phyloP scores from a whole-genome alignment of 2,888 invertebrate species.

The Pogonocherus hispidulus region DNA sequence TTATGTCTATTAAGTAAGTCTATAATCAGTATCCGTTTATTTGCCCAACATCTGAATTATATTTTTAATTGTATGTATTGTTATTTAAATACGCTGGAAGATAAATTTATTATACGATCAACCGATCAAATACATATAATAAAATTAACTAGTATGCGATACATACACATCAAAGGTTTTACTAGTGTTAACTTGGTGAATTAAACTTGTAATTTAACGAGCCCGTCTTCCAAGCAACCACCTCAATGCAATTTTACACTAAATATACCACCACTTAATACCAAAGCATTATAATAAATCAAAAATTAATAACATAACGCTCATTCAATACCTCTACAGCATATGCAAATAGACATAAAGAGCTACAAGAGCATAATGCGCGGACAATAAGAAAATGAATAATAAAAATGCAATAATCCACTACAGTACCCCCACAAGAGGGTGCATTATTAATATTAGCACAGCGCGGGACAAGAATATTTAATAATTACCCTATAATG shows the following conservation, averaged over 20 bases:
- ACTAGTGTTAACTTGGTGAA: no score
- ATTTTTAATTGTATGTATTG: no score
- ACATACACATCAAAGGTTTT: no score
- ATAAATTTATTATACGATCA: no score
- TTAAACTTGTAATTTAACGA: no score
- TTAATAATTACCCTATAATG: constrained; percentile 67
- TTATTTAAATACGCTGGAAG: no score
- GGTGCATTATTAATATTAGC: constrained; percentile 61
- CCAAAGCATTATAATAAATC: constrained; percentile 37
- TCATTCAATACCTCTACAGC: constrained; percentile 40
- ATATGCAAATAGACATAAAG: constrained; percentile 43
- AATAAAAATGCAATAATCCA: constrained; percentile 62
- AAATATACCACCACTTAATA: constrained; percentile 31
- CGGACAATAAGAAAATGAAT: constrained; percentile 55
- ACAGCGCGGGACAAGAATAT: constrained; percentile 57
- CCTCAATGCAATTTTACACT: background rate
- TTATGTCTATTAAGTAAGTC: no score
- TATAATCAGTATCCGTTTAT: no score
- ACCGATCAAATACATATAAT: no score
- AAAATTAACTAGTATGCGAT: no score
- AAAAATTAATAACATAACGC: constrained; percentile 37
- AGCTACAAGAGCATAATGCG: constrained; percentile 43
- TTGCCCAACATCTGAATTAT: no score
- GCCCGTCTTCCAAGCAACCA: background rate
- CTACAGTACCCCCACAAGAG: constrained; percentile 51